A percentile compares a stretch with the other conserved stretches of the same genome.
Conservation (phyloP, 2,113 vertebrate species). For the Orthonyx spaldingii region DNA sequence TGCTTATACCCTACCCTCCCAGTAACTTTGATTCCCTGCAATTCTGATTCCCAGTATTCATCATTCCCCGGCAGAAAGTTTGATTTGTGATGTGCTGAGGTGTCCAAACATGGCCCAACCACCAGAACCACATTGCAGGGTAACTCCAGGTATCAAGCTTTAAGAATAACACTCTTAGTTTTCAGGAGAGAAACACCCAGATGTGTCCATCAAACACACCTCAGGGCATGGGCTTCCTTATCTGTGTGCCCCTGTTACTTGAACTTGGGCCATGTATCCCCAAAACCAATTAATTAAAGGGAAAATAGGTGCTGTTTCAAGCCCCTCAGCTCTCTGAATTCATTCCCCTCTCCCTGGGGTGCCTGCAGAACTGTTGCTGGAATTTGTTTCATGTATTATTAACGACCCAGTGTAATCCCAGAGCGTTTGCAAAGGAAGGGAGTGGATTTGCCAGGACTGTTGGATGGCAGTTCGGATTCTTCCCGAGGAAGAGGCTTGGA, state of each 20-base stretch:
- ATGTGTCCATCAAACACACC: neutral
- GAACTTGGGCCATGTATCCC: neutral
- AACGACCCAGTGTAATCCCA: neutral
- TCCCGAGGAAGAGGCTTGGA: rapidly evolving
- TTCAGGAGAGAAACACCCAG: neutral
- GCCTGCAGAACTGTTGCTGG: neutral
- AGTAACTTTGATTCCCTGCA: neutral
- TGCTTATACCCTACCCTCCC: neutral
- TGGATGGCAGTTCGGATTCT: rapidly evolving
- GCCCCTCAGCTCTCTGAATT: neutral
- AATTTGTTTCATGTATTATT: neutral
- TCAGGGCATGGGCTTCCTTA: rapidly evolving
- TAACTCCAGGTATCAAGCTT: neutral
- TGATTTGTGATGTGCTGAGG: neutral
- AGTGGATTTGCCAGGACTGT: neutral
- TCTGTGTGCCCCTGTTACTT: neutral
- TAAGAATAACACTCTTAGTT: neutral
- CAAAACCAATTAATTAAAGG: neutral
- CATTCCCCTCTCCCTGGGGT: neutral
- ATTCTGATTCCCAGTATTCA: neutral
- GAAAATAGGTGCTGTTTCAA: neutral
- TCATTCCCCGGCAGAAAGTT: neutral
- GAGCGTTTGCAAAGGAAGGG: neutral
- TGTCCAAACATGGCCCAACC: neutral
- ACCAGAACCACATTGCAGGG: neutral